Conservation (phyloP, 2,113 vertebrate species). For the Helogale parvula region DNA sequence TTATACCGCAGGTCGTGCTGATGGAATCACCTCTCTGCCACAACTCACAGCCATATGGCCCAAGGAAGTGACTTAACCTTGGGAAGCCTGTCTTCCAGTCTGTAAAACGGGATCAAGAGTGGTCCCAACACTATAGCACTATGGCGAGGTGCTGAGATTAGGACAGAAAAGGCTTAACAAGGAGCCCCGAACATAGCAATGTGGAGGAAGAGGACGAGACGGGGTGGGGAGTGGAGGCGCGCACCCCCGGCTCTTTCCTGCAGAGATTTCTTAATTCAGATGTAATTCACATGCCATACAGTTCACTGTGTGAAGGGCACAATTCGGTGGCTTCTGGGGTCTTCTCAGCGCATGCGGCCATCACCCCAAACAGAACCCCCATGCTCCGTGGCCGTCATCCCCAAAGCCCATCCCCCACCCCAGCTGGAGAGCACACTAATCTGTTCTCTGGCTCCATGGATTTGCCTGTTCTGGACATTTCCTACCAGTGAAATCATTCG, state of each 20-base stretch:
- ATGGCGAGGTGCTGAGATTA: rapidly evolving
- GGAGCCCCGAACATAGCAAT: background rate
- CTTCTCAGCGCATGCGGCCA: background rate
- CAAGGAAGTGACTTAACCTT: background rate
- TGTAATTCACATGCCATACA: background rate
- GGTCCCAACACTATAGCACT: background rate
- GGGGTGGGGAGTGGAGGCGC: rapidly evolving
- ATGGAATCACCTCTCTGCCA: background rate
- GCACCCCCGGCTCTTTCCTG: background rate
- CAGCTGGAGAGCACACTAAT: background rate
- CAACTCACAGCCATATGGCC: background rate
- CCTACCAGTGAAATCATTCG: background rate
- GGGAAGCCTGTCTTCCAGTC: background rate
- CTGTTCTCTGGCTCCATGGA: background rate
- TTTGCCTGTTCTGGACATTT: background rate
- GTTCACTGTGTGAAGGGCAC: background rate
- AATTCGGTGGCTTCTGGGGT: background rate
- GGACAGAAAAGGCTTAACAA: background rate
- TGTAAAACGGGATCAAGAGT: background rate
- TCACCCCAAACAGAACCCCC: background rate
- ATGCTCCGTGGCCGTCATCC: no score
- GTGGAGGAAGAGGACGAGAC: background rate
- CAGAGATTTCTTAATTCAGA: background rate
- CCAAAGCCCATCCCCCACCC: no score
- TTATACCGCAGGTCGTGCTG: rapidly evolving